Evolutionary conservation across 2,113 vertebrate genomes (phyloP), one percentile per base, ranked within the genome.

Genomic region (Cottus gobio): DNA sequence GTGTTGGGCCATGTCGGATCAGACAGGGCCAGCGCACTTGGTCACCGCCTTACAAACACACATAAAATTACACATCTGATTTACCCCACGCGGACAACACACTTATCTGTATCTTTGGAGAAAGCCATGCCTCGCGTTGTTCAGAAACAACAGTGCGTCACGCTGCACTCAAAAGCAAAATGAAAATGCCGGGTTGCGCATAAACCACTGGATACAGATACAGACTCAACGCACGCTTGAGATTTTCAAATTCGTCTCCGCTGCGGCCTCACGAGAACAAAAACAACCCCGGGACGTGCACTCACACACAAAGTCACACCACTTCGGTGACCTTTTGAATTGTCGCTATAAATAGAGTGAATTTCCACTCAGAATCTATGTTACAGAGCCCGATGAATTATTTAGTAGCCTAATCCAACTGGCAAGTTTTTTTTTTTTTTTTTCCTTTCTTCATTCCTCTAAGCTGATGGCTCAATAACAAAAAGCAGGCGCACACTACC

Each of bases 1-100:
- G 88, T 95, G 95, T 94, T 92, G 84, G 91, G 93, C 93, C 90
- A 88, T 95, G 94, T 95, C 78, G 91, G 93, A 94, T 94, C 94
- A 95, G 92, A 92, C 92, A 88, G 91, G 92, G 86, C 93, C 91
- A 94, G 91, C 60, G 71, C 85, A 89, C 86, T 91, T 88, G 84
- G 89, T 83, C 87, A 77, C 44, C 24, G 39, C 68, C 87, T 87
- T 83, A 78, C 85, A 88, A 87, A 93, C 75, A 86, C 87, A 88
- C 84, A 80, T 77, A 77, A 54, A 87, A 81, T 84, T 46, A 87
- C 89, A 75, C 86, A 39, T 65, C 71, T 24, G 57, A 48, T 79
- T 72, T 42, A 69, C 39, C 39, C 57, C 52, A 18, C 71, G 10
- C 78, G 84, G 52, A 71, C 69, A 64, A 64, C 34, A 65, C 60